phyloP scores from a whole-genome alignment of 2,113 vertebrate species.

The Austrofundulus limnaeus region DNA sequence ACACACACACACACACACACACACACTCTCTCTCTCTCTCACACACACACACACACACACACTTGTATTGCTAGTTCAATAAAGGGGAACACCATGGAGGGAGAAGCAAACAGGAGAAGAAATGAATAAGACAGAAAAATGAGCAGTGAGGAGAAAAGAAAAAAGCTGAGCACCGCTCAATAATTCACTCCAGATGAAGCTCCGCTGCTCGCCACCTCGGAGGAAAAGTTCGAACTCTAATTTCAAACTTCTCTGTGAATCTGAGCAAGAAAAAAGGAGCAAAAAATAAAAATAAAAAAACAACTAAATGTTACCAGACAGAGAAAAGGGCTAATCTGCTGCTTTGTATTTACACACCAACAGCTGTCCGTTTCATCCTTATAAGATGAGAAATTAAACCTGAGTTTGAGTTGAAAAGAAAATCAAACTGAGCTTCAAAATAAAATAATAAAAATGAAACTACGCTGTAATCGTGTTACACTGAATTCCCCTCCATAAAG shows the following conservation, averaged over 20 bases:
- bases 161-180: constrained; percentile 49
- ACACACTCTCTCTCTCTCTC: no score
- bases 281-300: no score
- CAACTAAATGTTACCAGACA: constrained; percentile 7
- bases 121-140: constrained; percentile 67
- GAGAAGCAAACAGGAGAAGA: constrained; percentile 62
- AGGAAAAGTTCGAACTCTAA: constrained; percentile 49
- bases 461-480: not conserved
- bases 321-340: constrained; percentile 10
- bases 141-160: constrained; percentile 27
- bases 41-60: constrained; percentile 63
- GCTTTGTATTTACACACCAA: constrained; percentile 27
- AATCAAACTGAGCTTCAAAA: no score
- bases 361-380: not conserved
- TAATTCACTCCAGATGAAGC: constrained; percentile 79
- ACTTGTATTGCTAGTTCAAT: constrained; percentile 74
- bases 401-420: no score
- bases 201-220: constrained; percentile 58
- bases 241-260: constrained; percentile 41
- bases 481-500: no score
- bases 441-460: not conserved
- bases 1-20: constrained; percentile 64
- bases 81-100: constrained; percentile 61
- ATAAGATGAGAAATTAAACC: no score
- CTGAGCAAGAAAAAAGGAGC: constrained; percentile 21